Conservation (phyloP, 2,113 vertebrate genomes). For the Rhabdornis inornatus region DNA sequence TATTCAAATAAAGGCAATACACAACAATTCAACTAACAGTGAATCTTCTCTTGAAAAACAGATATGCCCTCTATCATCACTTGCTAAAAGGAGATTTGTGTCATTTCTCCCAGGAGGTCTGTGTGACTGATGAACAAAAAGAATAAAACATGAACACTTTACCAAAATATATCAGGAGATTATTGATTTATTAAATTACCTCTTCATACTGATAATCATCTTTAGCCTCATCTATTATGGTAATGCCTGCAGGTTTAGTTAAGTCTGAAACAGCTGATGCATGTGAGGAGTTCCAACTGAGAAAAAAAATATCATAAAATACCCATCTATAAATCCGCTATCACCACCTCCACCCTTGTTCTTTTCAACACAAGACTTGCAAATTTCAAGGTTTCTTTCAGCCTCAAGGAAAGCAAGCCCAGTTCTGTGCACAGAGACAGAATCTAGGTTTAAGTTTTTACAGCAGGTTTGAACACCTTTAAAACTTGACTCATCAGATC, state of each 20-base stretch:
- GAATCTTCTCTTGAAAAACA: neutral
- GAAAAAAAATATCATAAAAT: neutral
- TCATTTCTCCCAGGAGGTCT: neutral
- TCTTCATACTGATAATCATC: conserved; percentile 81
- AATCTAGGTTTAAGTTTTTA: neutral
- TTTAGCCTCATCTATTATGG: conserved; percentile 67
- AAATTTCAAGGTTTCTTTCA: neutral
- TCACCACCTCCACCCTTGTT: neutral
- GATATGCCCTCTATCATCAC: neutral
- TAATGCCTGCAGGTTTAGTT: conserved; percentile 63
- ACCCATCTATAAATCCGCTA: neutral
- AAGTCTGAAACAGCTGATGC: conserved; percentile 60
- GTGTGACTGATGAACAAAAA: neutral
- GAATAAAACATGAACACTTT: neutral
- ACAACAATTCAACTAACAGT: neutral
- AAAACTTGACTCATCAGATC: neutral
- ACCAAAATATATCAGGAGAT: neutral
- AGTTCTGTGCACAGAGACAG: neutral
- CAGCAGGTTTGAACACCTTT: neutral
- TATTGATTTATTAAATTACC: conserved; percentile 54
- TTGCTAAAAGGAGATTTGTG: neutral
- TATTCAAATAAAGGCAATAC: neutral
- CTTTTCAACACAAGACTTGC: neutral
- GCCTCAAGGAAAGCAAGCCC: neutral
- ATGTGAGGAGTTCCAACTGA: neutral